Evolutionary conservation across 2,888 invertebrate species (phyloP), one percentile per base, ranked within the genome.

Genomic region (Xestoiulus laeticollis): DNA sequence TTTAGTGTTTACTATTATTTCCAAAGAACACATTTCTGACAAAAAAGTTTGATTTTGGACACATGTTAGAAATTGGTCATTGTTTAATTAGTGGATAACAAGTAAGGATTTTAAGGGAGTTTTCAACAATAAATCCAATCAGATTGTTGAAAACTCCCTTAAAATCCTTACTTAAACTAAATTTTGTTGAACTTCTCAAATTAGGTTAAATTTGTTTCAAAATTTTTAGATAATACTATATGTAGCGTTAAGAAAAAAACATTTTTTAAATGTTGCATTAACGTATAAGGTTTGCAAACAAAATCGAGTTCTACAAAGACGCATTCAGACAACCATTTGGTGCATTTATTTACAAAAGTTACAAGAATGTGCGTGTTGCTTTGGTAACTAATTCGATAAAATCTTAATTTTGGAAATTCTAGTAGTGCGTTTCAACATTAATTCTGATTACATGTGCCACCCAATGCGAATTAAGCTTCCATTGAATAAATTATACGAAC

Each of bases 391-490:
- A 78, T 78, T 78, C 30, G 30, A 78, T 78, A 78, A 78, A 78
- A 78, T 78, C 78, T 32, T 78, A 16, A 78, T 78, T n/a, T 78
- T 32, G 78, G 30, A 78, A 78, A 16, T 78, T 78, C 30, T 30
- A 78, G 78, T 32, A 78, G 78, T 32, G 78, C 78, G 14, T 78
- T 30, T 68, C 68, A 68, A 26, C 68, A 68, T 68, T 68, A 68
- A 26, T 68, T 26, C 26, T 26, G n/a, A 68, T 68, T 78, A 14
- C 30, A 16, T 30, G 30, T 14, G 30, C 16, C 78, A 14, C 78
- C 78, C 26, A 78, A 26, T 78, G 78, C 16, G 78, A 32, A 68
- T 3, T 32, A 78, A 78, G 78, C 16, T n/a, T 78, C 12, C 10
- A 30, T 78, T 78, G 30, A 78, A 78, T 78, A 78, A 78, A 78